Evolutionary conservation across 2,888 invertebrate species (phyloP), one percentile per base, ranked within the genome.

Genomic region (Epirrhoe alternata): DNA sequence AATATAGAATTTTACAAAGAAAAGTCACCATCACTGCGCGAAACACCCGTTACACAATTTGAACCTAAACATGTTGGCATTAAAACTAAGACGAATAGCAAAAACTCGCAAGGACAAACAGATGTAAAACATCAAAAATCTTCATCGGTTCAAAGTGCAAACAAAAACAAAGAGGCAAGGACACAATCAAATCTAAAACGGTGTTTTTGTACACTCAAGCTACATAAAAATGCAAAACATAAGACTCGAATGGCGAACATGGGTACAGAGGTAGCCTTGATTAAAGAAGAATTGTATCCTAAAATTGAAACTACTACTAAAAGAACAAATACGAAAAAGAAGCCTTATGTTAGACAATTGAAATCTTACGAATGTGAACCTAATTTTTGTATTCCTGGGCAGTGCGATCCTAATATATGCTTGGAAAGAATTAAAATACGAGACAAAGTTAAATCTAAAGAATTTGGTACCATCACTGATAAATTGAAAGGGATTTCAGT

Each of bases 331-430:
- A 59, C 47, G 17, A 59, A 59, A 24, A 54, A 56, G 16, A 57
- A 53, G 52, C 35, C 55, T 55, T 7, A 65, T 60, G 17, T 50
- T 30, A 51, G 14, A 35, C 30, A 61, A 66, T 56, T 77, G 62
- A 55, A 70, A 45, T 73, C 74, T 10, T 74, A 75, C 57, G 81
- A 79, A 68, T 81, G 79, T 72, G 78, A 80, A 71, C 79, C 82
- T 51, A 70, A 73, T n/a, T 61, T 77, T 49, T 83, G 81, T 69
- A 53, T 75, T 24, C 78, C 81, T 35, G 81, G 77, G 5, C 54
- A 77, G 69, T 79, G 80, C 69, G 70, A 81, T 63, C 81, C 79
- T 8, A 71, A 75, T 62, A 73, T 77, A 61, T 82, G 79, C 62
- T 57, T 69, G 31, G 72, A 79, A 63, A 70, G 64, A 56, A 76